Evolutionary conservation across 2,113 vertebrate genomes (phyloP), one percentile per base, ranked within the genome.

Genomic region (Notiomystis cincta): DNA sequence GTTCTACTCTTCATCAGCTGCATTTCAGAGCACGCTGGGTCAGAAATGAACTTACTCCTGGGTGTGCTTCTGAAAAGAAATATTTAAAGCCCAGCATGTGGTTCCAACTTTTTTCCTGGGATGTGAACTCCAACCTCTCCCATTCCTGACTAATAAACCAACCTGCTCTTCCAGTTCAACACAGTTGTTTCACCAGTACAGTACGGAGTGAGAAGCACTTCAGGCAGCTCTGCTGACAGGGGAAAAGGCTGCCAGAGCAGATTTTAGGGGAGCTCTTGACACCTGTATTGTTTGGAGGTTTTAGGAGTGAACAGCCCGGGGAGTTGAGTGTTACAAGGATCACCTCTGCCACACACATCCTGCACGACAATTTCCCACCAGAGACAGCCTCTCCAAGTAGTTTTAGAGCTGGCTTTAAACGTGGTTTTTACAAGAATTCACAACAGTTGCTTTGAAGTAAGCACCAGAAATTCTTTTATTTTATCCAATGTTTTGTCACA

Each of bases 281-380:
- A 57, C 90, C 92, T 60, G 31, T 54, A 67, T 84, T 93, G 81
- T 89, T 90, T 37, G 67, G 84, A 81, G 64, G 24, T 30, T 50
- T 58, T 18, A 17, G 71, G 42, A 86, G 57, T 53, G 69, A 91
- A 50, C 92, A 91, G 87, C 14, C 87, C 73, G 90, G 50, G 33
- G 66, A 87, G 58, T 11, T 70, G 87, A 65, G 77, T 53, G 58
- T 77, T 67, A 58, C 24, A 60, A 51, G 77, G 53, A 17, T 47
- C 75, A 11, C 94, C 89, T 86, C 89, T 96, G 94, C 83, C 83
- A 56, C 83, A 8, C 76, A 47, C 72, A 83, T 84, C 92, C 87
- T 83, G 84, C 58, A 33, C 6, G 24, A 23, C 17, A 42, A 91
- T 69, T 69, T 30, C 44, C 57, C 38, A n/a, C 38, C 35, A 62